A percentile compares a stretch with the other conserved stretches of the same genome.
Conservation (phyloP, 2,113 vertebrate genomes). For the Recurvirostra avosetta region DNA sequence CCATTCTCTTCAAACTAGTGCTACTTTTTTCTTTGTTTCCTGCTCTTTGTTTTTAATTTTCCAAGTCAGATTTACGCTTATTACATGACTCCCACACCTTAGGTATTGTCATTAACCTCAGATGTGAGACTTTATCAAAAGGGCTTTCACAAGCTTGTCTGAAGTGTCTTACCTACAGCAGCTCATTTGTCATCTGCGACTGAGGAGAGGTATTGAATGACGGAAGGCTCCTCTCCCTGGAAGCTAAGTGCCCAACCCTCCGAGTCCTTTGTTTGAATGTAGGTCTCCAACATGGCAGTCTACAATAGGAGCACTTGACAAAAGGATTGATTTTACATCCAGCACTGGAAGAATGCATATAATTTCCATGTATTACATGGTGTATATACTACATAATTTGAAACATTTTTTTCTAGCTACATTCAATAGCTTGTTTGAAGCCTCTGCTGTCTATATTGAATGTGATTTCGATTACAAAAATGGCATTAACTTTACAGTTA, state of each 20-base stretch:
- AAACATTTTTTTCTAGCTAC: background rate
- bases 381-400: slow-evolving; percentile 20
- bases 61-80: slow-evolving; percentile 54
- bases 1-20: slow-evolving; percentile 43
- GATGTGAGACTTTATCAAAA: slow-evolving; percentile 49
- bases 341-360: slow-evolving; percentile 50
- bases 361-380: slow-evolving; percentile 62
- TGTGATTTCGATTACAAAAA: background rate
- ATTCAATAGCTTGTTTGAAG: slow-evolving; percentile 14
- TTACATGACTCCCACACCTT: slow-evolving; percentile 62
- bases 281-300: slow-evolving; percentile 56
- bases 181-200: background rate
- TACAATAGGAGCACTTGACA: slow-evolving; percentile 57
- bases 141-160: slow-evolving; percentile 27
- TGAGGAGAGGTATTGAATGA: background rate
- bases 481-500: background rate
- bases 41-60: slow-evolving; percentile 71
- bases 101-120: slow-evolving; percentile 54
- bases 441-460: background rate
- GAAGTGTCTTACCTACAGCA: background rate
- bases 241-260: slow-evolving; percentile 47
- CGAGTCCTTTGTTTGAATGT: slow-evolving; percentile 40
- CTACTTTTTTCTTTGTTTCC: slow-evolving; percentile 37
- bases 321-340: slow-evolving; percentile 59
- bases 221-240: slow-evolving; percentile 40